Evolutionary conservation across 2,888 invertebrate genomes (phyloP).

Genomic region (Philereme vetulata): DNA sequence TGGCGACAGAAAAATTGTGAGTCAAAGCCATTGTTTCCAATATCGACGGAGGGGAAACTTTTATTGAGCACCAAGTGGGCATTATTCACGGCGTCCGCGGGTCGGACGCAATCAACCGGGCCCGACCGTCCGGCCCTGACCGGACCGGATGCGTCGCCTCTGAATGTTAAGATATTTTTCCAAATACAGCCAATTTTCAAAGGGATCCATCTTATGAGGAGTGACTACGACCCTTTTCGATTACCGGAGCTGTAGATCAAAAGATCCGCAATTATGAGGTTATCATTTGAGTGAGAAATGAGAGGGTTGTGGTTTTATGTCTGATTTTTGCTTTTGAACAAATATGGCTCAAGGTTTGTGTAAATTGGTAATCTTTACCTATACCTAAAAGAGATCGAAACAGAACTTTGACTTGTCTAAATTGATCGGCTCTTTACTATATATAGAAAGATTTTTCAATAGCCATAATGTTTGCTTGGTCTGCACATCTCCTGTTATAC

Average conservation of each 20-base stretch:
- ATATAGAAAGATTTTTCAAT: conserved; percentile 14
- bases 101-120: conserved; percentile 70
- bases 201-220: conserved; percentile 72
- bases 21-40: conserved; percentile 81
- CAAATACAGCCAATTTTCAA: conserved; percentile 77
- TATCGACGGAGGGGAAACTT: conserved; percentile 76
- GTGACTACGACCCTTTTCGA: conserved; percentile 75
- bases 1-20: conserved; percentile 72
- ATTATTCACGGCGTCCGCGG: conserved; percentile 78
- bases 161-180: conserved; percentile 82
- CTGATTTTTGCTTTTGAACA: conserved; percentile 7
- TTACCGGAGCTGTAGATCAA: conserved; percentile 70
- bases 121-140: conserved; percentile 28
- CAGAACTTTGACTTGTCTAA: too few relatives aligned
- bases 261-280: conserved; percentile 73
- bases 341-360: neutral
- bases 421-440: too few relatives aligned
- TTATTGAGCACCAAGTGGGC: conserved; percentile 81
- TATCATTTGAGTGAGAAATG: conserved; percentile 48
- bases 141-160: conserved; percentile 68
- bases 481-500: conserved; percentile 60
- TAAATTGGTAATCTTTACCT: too few relatives aligned
- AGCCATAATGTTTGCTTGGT: conserved; percentile 12
- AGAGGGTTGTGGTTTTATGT: conserved; percentile 21
- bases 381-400: too few relatives aligned